Conservation (phyloP, 2,797 vertebrate species). For the Ispidina picta region DNA sequence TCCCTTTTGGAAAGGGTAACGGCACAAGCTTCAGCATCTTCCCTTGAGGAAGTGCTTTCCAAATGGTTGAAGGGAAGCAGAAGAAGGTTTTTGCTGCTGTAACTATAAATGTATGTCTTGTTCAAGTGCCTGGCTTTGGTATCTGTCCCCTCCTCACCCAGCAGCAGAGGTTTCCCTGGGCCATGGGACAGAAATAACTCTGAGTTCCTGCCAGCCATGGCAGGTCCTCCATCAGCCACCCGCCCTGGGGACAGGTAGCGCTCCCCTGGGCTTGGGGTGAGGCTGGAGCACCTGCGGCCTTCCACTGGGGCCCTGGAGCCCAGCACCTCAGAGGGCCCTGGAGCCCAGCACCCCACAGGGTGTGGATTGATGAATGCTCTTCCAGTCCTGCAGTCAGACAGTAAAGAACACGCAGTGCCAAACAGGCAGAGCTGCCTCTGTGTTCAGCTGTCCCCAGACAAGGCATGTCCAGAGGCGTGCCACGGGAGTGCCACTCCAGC, state of each 20-base stretch:
- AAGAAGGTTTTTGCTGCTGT: constrained; percentile 6
- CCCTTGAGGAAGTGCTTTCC: constrained; percentile 40
- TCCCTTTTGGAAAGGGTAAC: background rate
- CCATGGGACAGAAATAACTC: constrained; percentile 51
- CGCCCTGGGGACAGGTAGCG: background rate
- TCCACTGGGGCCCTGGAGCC: background rate
- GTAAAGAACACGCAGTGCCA: fast-evolving
- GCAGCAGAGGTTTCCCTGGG: constrained; percentile 46
- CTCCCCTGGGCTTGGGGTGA: background rate
- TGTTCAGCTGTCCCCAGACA: background rate
- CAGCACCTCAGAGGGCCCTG: background rate
- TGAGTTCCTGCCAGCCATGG: background rate
- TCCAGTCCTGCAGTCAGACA: background rate
- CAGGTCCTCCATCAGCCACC: background rate
- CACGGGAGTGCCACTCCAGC: background rate
- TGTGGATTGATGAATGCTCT: background rate
- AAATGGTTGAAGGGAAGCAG: constrained; percentile 31
- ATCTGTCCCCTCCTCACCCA: constrained; percentile 13
- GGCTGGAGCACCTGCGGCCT: background rate
- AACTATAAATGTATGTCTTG: constrained; percentile 49
- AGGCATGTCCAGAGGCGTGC: background rate
- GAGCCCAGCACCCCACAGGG: no score
- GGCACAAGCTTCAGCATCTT: constrained; percentile 3
- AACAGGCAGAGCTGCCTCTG: background rate
- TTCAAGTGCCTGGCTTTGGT: constrained; percentile 4